Conservation (phyloP, 2,888 invertebrate species). For the Phorcus lineatus region DNA sequence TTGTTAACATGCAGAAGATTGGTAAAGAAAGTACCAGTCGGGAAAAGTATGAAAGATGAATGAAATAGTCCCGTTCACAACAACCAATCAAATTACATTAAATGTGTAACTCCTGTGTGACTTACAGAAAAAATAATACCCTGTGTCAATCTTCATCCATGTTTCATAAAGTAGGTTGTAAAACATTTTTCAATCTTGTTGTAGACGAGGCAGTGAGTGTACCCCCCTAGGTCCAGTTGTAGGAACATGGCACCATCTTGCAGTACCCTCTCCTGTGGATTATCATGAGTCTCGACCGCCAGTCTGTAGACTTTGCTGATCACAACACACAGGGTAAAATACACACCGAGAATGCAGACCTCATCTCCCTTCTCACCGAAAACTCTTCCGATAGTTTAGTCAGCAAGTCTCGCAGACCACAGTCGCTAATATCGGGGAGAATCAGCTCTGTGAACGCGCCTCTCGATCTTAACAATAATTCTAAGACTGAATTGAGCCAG, state of each 20-base stretch:
- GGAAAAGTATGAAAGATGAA: no score
- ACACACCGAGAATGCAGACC: constrained; percentile 33
- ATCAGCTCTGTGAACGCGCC: not conserved
- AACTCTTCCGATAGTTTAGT: constrained; percentile 16
- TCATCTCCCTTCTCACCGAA: constrained; percentile 33
- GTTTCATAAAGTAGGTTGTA: no score
- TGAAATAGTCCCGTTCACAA: no score
- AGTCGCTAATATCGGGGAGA: not conserved
- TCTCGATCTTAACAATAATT: not conserved
- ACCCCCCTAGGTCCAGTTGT: no score
- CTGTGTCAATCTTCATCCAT: no score
- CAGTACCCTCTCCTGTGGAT: not conserved
- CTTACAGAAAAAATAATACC: no score
- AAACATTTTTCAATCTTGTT: not conserved
- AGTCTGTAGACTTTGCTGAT: not conserved
- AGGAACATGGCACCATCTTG: no score
- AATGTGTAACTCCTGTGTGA: no score
- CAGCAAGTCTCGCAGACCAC: not conserved
- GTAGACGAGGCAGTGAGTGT: not conserved
- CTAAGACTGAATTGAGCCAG: not conserved
- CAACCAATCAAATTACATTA: no score
- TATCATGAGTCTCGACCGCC: not conserved
- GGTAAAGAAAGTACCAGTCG: no score
- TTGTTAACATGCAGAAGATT: no score
- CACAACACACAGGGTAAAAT: constrained; percentile 32